Evolutionary conservation across 2,113 vertebrate genomes (phyloP).

Genomic region (Stegostoma tigrinum): DNA sequence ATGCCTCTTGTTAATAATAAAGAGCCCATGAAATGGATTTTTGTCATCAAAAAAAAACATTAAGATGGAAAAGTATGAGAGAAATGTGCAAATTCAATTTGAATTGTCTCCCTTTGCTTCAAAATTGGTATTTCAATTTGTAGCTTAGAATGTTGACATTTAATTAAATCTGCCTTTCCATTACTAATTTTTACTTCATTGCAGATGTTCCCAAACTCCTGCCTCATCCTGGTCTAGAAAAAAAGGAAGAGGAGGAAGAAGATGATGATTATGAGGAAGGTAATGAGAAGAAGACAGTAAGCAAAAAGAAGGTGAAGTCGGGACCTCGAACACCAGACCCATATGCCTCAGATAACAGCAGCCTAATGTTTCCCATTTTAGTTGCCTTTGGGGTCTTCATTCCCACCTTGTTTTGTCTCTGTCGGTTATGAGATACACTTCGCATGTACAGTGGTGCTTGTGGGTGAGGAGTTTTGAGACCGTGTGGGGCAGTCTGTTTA

Average conservation of each 20-base stretch:
- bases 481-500: conserved; percentile 28
- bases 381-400: conserved; percentile 98
- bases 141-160: background rate
- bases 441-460: conserved; percentile 26
- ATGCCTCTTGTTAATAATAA: background rate
- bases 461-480: conserved; percentile 34
- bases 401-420: conserved; percentile 98
- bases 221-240: conserved; percentile 89
- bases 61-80: background rate
- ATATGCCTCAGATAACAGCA: conserved; percentile 98
- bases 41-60: too few relatives aligned
- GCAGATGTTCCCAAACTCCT: conserved; percentile 93
- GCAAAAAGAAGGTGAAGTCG: conserved; percentile 86
- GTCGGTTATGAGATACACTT: conserved; percentile 70
- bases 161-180: background rate
- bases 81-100: background rate
- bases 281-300: conserved; percentile 65
- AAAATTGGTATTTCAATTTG: background rate
- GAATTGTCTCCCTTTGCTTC: background rate
- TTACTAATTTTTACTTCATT: conserved; percentile 39
- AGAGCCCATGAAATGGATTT: background rate
- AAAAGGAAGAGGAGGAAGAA: conserved; percentile 79
- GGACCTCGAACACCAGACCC: conserved; percentile 93
- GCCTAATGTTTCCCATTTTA: conserved; percentile 97
- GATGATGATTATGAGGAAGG: conserved; percentile 79